These are phyloP conservation scores for Holotrichia oblita DNA, from an alignment of 1,140 invertebrate genomes.

Conservation along the genomic window DNA sequence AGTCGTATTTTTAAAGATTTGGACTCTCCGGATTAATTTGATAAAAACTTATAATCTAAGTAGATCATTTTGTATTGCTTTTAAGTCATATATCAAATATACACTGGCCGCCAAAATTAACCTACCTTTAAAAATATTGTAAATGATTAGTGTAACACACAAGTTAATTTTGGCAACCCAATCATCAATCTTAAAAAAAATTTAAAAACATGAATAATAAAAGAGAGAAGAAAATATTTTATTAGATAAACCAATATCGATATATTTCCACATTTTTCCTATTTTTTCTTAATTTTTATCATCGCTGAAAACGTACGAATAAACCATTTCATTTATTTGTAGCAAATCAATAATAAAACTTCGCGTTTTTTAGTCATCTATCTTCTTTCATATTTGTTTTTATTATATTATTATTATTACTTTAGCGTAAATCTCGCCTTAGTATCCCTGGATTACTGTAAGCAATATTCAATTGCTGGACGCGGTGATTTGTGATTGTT, in stretches of 20 bases:
- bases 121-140: too few species aligned
- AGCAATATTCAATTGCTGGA: constrained; percentile 55
- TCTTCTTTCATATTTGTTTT: not conserved
- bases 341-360: not conserved
- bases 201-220: not conserved
- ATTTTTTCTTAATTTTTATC: not conserved
- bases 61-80: not conserved
- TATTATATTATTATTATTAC: not conserved
- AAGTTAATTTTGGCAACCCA: not conserved
- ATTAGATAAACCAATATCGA: not conserved
- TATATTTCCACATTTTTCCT: not conserved
- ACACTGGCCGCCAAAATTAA: too few species aligned
- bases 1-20: too few species aligned
- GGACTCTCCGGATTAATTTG: too few species aligned
- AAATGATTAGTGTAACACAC: too few species aligned
- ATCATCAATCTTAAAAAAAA: not conserved
- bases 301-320: not conserved
- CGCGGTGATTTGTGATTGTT: constrained; percentile 57
- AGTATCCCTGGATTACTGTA: not conserved
- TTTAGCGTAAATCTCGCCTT: too few species aligned
- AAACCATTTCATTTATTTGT: too few species aligned
- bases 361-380: not conserved
- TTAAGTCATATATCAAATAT: too few species aligned
- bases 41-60: not conserved
- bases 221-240: not conserved